phyloP scores from a whole-genome alignment of 37 sponge, comb jelly and placozoan genomes.

The Beroe forskalii region DNA sequence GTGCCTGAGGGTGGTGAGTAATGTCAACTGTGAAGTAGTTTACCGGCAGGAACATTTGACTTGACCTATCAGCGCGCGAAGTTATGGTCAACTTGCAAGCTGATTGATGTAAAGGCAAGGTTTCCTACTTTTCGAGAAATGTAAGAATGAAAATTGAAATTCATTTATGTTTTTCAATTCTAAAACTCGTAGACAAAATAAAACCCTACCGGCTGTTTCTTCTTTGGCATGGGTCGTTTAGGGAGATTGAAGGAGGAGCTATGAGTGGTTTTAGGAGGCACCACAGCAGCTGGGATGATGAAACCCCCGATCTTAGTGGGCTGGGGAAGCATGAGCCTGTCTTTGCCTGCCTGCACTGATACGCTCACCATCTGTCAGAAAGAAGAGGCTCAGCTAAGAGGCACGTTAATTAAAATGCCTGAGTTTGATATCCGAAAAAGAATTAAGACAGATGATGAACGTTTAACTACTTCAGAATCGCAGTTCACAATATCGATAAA shows the following conservation, averaged over 20 bases:
- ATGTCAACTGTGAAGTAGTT: too few species aligned
- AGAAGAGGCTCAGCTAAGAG: neutral
- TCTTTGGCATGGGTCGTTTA: neutral
- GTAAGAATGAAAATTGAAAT: too few species aligned
- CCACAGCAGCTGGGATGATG: neutral
- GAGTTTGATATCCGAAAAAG: too few species aligned
- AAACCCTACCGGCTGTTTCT: neutral
- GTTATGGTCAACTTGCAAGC: too few species aligned
- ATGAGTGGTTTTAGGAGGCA: neutral
- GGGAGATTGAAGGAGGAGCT: constrained; percentile 30
- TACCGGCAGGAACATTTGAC: too few species aligned
- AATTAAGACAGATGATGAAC: too few species aligned
- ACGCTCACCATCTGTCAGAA: neutral
- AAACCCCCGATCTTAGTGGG: constrained; percentile 15
- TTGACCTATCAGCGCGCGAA: too few species aligned
- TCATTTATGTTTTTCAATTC: too few species aligned
- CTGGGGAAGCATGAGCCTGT: neutral
- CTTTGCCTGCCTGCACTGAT: neutral
- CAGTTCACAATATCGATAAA: neutral
- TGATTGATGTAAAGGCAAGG: too few species aligned
- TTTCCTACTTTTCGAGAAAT: too few species aligned
- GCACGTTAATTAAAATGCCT: neutral
- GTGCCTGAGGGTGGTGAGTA: neutral
- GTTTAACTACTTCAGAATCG: neutral
- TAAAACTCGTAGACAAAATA: too few species aligned